Conservation (phyloP, 2,888 invertebrate species). For the Aelia acuminata region DNA sequence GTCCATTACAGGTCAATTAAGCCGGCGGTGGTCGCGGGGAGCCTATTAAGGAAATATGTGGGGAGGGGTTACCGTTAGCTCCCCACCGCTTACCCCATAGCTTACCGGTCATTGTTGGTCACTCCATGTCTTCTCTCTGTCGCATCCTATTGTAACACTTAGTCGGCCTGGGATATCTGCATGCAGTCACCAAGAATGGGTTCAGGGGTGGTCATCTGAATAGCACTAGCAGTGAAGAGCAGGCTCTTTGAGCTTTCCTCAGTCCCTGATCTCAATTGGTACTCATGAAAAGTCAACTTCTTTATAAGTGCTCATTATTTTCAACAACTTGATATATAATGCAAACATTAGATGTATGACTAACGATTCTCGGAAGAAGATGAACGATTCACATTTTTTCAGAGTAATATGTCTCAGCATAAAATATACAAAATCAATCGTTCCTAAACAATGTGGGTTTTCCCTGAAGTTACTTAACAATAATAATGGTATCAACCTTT, state of each 20-base stretch:
- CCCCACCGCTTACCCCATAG: constrained; percentile 57
- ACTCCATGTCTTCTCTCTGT: constrained; percentile 4
- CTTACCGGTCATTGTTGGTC: constrained; percentile 59
- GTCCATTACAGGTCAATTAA: constrained; percentile 59
- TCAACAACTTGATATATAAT: neutral
- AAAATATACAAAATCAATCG: too few species aligned
- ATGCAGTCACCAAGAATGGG: neutral
- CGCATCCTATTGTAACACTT: constrained; percentile 19
- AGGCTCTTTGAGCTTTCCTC: neutral
- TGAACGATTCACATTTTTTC: too few species aligned
- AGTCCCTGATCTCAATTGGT: neutral
- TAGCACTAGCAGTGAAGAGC: neutral
- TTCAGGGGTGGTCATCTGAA: neutral
- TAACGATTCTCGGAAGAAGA: neutral
- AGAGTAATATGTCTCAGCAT: too few species aligned
- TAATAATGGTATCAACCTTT: too few species aligned
- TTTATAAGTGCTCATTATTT: neutral
- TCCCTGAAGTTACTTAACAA: too few species aligned
- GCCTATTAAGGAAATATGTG: constrained; percentile 59
- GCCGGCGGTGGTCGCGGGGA: constrained; percentile 45
- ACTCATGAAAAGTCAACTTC: neutral
- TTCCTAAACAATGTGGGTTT: too few species aligned
- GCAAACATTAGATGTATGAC: neutral
- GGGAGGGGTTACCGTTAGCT: constrained; percentile 54
- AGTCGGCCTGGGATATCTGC: neutral